Conservation (phyloP, 35 echinoderm and acorn worm genomes). For the Amphiura filiformis region DNA sequence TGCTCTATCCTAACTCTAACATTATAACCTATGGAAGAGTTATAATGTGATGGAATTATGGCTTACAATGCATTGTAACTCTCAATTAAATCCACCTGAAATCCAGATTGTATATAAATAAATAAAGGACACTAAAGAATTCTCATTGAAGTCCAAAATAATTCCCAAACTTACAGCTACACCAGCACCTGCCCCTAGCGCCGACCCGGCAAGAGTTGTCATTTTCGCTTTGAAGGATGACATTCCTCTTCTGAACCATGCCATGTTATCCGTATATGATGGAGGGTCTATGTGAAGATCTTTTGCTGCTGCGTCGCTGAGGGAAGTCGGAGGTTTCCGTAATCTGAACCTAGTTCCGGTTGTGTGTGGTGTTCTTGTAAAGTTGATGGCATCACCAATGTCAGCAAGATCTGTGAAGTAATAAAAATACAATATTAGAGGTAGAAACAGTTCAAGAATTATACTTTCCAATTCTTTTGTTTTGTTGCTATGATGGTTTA, state of each 20-base stretch:
- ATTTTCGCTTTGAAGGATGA: neutral
- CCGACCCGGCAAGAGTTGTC: neutral
- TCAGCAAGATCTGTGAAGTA: neutral
- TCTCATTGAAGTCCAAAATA: too few species aligned
- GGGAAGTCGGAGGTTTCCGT: neutral
- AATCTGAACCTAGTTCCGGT: neutral
- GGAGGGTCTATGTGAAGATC: neutral
- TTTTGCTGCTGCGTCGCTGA: neutral
- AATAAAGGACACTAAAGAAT: too few species aligned
- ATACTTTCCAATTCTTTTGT: too few species aligned
- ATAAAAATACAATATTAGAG: too few species aligned
- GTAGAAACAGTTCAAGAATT: too few species aligned
- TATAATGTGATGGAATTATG: too few species aligned
- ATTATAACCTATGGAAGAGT: too few species aligned
- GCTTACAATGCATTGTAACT: too few species aligned
- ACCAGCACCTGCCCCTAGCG: neutral
- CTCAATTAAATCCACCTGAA: too few species aligned
- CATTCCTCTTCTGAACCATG: neutral
- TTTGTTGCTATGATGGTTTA: too few species aligned
- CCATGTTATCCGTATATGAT: neutral
- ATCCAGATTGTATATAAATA: too few species aligned
- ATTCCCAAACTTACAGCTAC: neutral
- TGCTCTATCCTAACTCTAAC: too few species aligned
- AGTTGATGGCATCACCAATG: neutral
- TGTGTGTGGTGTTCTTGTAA: neutral